Conservation (phyloP, 2,113 vertebrate species). For the Sakesphorus luctuosus region DNA sequence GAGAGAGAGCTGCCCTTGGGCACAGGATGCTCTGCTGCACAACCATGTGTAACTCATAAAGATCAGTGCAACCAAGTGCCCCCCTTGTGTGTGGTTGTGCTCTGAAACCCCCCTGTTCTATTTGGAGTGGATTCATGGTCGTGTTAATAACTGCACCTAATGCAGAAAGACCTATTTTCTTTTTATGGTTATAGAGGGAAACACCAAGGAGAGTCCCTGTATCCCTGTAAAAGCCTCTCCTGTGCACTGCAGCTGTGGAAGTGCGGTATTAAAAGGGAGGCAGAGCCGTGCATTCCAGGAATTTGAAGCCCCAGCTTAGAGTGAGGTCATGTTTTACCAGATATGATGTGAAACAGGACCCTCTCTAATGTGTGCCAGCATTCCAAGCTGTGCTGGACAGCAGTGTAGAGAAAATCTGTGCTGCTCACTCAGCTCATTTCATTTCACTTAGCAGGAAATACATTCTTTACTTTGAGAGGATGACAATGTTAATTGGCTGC, state of each 20-base stretch:
- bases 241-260: background rate
- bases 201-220: background rate
- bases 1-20: background rate
- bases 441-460: background rate
- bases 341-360: background rate
- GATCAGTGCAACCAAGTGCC: background rate
- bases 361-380: rapidly evolving
- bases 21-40: no score
- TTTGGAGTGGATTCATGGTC: background rate
- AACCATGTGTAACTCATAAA: rapidly evolving
- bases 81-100: background rate
- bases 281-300: background rate
- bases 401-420: background rate
- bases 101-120: background rate
- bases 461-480: background rate
- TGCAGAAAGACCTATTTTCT: background rate
- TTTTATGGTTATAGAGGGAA: rapidly evolving
- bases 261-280: background rate
- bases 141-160: background rate
- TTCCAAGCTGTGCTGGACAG: background rate
- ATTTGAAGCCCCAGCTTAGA: background rate
- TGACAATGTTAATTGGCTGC: background rate
- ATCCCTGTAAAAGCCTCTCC: background rate
- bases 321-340: background rate
- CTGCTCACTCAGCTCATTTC: background rate